These are phyloP conservation scores for Charadrius vociferus DNA, from an alignment of 2,113 vertebrate genomes.

Conservation along the genomic window DNA sequence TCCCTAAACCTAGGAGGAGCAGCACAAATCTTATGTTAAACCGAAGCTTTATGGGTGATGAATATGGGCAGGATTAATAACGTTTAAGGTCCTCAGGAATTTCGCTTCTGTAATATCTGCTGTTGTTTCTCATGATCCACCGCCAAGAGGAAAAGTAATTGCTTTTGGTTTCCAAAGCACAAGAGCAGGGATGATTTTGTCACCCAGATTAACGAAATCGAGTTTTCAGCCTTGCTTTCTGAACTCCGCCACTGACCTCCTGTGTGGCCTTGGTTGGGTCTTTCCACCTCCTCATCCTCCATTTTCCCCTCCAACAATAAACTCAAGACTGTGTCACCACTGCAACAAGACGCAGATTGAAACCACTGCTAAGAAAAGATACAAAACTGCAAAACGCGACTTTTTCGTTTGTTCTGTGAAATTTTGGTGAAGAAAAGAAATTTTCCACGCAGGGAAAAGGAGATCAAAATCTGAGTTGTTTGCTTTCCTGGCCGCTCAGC, in stretches of 20 bases:
- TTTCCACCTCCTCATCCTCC: background rate
- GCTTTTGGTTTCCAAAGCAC: background rate
- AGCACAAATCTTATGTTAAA: background rate
- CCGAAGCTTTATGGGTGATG: background rate
- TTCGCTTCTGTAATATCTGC: background rate
- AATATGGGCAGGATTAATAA: background rate
- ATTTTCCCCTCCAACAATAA: background rate
- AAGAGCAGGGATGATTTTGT: background rate
- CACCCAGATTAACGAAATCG: background rate
- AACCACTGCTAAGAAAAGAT: background rate
- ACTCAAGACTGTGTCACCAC: accelerated
- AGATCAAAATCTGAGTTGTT: background rate
- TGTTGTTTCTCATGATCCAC: background rate
- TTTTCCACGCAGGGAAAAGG: background rate
- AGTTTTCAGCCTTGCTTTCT: background rate
- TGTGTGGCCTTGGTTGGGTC: background rate
- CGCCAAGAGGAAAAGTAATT: accelerated
- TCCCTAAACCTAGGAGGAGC: background rate
- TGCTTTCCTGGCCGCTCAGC: background rate
- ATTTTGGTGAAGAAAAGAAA: background rate
- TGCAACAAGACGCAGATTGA: background rate
- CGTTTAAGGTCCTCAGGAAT: background rate
- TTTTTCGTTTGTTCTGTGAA: background rate
- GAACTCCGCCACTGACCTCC: background rate
- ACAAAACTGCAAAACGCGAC: accelerated